Conservation (phyloP, 2,797 vertebrate genomes). For the Hylomyscus alleni region DNA sequence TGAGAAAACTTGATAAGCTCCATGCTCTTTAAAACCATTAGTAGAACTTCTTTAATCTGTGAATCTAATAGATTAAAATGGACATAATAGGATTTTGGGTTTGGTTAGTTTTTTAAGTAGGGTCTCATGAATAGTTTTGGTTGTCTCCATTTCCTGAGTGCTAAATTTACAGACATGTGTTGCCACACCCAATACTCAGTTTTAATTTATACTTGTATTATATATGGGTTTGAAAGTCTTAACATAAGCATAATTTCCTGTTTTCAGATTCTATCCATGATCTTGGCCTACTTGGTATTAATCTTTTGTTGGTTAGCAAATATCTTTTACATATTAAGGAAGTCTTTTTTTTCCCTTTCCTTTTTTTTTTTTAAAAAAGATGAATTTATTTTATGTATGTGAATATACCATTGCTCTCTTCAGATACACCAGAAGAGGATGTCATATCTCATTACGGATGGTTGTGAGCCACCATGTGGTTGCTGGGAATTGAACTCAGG, state of each 20-base stretch:
- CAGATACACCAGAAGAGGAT: too few species aligned
- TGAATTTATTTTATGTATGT: too few species aligned
- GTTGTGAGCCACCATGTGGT: too few species aligned
- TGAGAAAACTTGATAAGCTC: not conserved
- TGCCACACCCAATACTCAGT: not conserved
- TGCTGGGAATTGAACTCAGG: too few species aligned
- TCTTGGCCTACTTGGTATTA: not conserved
- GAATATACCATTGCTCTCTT: too few species aligned
- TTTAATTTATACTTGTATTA: not conserved
- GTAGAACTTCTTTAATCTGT: constrained; percentile 11
- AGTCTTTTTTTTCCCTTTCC: not conserved
- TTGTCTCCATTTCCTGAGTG: not conserved
- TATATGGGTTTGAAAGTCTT: not conserved
- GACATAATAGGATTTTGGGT: not conserved
- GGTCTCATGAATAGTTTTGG: not conserved
- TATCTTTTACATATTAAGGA: constrained; percentile 20
- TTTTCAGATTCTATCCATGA: constrained; percentile 23
- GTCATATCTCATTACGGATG: too few species aligned
- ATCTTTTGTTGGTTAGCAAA: not conserved
- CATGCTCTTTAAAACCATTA: constrained; percentile 17
- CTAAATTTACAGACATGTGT: not conserved
- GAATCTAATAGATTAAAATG: constrained; percentile 31
- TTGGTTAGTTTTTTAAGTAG: not conserved
- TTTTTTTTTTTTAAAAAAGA: too few species aligned
- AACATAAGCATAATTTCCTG: constrained; percentile 1